These are phyloP conservation scores for Carollia perspicillata DNA, from an alignment of 2,113 vertebrate genomes.

Conservation along the genomic window DNA sequence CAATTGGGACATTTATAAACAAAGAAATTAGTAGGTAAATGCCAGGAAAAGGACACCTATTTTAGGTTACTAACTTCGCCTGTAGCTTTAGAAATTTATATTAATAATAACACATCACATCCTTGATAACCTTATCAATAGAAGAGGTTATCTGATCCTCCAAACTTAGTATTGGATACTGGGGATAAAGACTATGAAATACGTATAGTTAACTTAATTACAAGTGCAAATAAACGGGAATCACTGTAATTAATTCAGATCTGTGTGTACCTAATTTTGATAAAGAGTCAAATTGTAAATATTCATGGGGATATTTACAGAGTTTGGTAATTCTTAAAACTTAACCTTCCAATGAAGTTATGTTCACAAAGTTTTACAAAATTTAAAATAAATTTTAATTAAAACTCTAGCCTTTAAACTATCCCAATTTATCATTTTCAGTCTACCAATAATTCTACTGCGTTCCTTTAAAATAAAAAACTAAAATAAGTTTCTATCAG, in stretches of 20 bases:
- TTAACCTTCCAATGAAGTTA: neutral
- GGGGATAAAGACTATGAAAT: neutral
- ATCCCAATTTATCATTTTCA: conserved; percentile 5
- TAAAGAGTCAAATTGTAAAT: conserved; percentile 1
- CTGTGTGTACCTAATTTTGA: neutral
- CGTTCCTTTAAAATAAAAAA: neutral
- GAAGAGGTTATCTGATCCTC: neutral
- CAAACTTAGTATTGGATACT: neutral
- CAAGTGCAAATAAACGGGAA: neutral
- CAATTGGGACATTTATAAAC: neutral
- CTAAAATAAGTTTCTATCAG: neutral
- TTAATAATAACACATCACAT: neutral
- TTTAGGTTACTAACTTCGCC: neutral
- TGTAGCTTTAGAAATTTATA: conserved; percentile 29
- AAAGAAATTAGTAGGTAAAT: conserved; percentile 13
- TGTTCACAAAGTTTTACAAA: conserved; percentile 15
- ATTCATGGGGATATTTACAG: neutral
- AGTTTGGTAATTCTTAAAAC: neutral
- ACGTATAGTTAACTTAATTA: neutral
- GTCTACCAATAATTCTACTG: neutral
- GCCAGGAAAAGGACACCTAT: neutral
- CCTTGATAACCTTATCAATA: neutral
- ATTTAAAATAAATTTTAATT: conserved; percentile 7
- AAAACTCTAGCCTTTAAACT: neutral
- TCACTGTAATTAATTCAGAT: neutral